A percentile compares a stretch with the other conserved stretches of the same genome.
Evolutionary conservation across 2,797 vertebrate species (phyloP).

Genomic region (Decapterus maruadsi): DNA sequence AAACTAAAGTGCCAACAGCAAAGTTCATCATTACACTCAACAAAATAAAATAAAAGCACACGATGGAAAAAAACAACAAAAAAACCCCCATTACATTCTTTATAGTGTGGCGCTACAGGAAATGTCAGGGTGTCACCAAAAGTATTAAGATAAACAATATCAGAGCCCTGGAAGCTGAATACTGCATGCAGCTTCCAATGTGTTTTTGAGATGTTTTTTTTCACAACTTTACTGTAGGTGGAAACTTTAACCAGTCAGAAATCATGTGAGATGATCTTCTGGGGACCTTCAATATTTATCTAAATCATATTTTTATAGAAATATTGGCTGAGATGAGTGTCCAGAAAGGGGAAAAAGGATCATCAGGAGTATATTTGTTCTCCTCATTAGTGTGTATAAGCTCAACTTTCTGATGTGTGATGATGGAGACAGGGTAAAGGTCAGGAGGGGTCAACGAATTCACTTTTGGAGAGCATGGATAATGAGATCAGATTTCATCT

Average conservation of each 20-base stretch:
- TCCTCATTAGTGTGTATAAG: not conserved
- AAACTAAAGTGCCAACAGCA: not conserved
- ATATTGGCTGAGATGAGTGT: no score
- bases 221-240: no score
- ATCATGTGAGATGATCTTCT: not conserved
- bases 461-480: no score
- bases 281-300: not conserved
- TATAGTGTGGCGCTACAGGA: not conserved
- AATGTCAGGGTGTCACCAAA: not conserved
- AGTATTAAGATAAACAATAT: not conserved
- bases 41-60: not conserved
- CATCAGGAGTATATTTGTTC: not conserved
- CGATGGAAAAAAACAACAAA: not conserved
- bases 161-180: no score
- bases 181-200: no score
- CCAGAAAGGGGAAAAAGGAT: not conserved
- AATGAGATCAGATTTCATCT: not conserved
- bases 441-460: no score
- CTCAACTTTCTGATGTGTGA: not conserved
- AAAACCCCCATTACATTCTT: no score
- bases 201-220: no score
- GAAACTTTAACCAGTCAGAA: no score
- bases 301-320: no score
- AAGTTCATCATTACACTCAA: not conserved
- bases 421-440: not conserved